Evolutionary conservation across 2,888 invertebrate species (phyloP), one percentile per base, ranked within the genome.

Genomic region (Acanthococcus lagerstroemiae): DNA sequence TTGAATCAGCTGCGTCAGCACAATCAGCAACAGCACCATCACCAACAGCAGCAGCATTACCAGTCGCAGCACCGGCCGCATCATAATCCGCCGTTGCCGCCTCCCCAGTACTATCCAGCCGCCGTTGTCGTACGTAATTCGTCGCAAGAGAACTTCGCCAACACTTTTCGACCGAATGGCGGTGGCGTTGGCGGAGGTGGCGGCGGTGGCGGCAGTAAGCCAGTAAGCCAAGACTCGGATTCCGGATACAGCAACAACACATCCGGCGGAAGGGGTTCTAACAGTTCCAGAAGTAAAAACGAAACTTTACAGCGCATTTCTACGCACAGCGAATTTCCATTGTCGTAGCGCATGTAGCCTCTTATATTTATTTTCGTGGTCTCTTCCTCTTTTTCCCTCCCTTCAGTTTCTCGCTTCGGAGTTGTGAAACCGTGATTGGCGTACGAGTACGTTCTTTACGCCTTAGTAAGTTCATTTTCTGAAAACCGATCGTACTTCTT

Each of bases 191-290:
- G n/a, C 37, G 37, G 12, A 9, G 37, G 12, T n/a, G 37, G 12
- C n/a, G 12, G 12, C 37, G 22, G 22, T 22, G 22, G 22, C 24
- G 22, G 52, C 24, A 24, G 22, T 48, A 65, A 65, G 48, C 65
- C 65, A 82, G 2, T 83, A 83, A 72, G 83, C 83, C 88, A 89
- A 71, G 89, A 89, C 27, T 89, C 89, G 7, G 90, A 90, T 77
- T 89, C 89, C 54, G 89, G 90, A 9, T 90, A 90, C 77, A 90
- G 89, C 76, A 88, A 90, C 76, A 85, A 86, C 73, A 87, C 86
- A 4, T 84, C 84, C 69, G 85, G 85, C 1, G 83, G 83, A 1
- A 77, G 83, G 30, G 65, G 55, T n/a, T 65, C 65, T 22, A 65
- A 56, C 46, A 56, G 65, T 56, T 65, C 65, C 27, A 21, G 65